Evolutionary conservation across 2,888 invertebrate genomes (phyloP), one percentile per base, ranked within the genome.

Genomic region (Homarus gammarus): DNA sequence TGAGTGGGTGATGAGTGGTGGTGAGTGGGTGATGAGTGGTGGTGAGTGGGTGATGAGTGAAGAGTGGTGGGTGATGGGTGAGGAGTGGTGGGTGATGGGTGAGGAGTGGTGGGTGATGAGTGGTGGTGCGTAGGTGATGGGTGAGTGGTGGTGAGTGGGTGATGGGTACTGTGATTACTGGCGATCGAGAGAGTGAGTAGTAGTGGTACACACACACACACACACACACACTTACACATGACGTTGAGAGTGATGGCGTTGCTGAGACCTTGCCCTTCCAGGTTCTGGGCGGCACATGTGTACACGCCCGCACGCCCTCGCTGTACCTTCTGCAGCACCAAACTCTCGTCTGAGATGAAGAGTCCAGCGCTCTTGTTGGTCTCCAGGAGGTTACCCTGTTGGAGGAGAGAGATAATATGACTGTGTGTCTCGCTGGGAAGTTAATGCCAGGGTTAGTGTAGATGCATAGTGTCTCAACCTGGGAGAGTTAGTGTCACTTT

Each of bases 301-400:
- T 93, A 93, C 68, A 91, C 75, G n/a, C 93, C 93, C 36, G 93
- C 91, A n/a, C 92, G 92, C 73, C 85, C 90, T 68, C 92, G 84
- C 36, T 92, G 89, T 12, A 93, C 93, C 87, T 92, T 93, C 91
- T 93, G 93, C 64, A 93, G 91, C 27, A 93, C 93, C 61, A 93
- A 89, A 36, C 92, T 92, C 22, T 64, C 40, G 44, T 49, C 82
- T 15, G 82, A 82, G 40, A 82, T 82, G 44, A 82, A 38, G 15
- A 64, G 82, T 0, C 82, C 82, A 0, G 82, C 82, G 31, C 82
- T 82, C 82, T 40, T 82, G 49, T 82, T 82, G 40, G 68, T 68
- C 33, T 70, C 82, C 18, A 82, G 70, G 5, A 70, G 15, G 27
- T 82, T 70, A 31, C 44, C 82, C 82, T 82, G 44, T 3, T 27